These are phyloP conservation scores for Theonella swinhoei DNA, from an alignment of 37 sponge, comb jelly and placozoan species.

Conservation along the genomic window DNA sequence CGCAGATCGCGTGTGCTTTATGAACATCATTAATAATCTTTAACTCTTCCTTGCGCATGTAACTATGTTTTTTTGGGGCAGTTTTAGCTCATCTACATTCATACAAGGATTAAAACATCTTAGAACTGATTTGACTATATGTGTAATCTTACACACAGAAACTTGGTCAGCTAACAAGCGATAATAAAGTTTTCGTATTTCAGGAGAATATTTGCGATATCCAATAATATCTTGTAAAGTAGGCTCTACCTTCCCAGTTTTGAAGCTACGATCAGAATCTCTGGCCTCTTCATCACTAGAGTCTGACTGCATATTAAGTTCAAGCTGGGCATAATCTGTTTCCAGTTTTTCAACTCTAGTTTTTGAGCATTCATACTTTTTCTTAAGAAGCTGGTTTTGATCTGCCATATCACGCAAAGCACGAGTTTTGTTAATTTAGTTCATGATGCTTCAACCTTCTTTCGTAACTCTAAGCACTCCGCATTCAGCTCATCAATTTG, in stretches of 20 bases:
- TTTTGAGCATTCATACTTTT: slow-evolving; percentile 10
- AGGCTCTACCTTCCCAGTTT: slow-evolving; percentile 11
- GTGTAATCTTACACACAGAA: slow-evolving; percentile 16
- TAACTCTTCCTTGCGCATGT: slow-evolving; percentile 20
- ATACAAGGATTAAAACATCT: slow-evolving; percentile 27
- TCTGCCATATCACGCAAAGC: slow-evolving; percentile 16
- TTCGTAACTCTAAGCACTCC: slow-evolving; percentile 14
- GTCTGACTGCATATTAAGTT: slow-evolving; percentile 9
- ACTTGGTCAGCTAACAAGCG: slow-evolving; percentile 26
- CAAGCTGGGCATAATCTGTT: not conserved
- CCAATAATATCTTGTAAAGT: slow-evolving; percentile 29
- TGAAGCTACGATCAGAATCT: not conserved
- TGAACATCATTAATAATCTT: slow-evolving; percentile 34
- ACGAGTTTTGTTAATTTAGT: not conserved
- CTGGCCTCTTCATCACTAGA: not conserved
- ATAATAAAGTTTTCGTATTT: slow-evolving; percentile 27
- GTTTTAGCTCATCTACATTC: slow-evolving; percentile 17
- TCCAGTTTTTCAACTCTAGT: not conserved
- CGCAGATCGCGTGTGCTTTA: slow-evolving; percentile 18
- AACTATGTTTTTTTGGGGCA: too few relatives aligned
- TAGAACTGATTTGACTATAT: slow-evolving; percentile 14
- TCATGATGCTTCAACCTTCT: not conserved
- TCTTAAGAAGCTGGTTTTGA: not conserved
- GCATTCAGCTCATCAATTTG: slow-evolving; percentile 14
- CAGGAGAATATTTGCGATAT: slow-evolving; percentile 10